phyloP scores from a whole-genome alignment of 2,113 vertebrate genomes.

The Panthera leo region DNA sequence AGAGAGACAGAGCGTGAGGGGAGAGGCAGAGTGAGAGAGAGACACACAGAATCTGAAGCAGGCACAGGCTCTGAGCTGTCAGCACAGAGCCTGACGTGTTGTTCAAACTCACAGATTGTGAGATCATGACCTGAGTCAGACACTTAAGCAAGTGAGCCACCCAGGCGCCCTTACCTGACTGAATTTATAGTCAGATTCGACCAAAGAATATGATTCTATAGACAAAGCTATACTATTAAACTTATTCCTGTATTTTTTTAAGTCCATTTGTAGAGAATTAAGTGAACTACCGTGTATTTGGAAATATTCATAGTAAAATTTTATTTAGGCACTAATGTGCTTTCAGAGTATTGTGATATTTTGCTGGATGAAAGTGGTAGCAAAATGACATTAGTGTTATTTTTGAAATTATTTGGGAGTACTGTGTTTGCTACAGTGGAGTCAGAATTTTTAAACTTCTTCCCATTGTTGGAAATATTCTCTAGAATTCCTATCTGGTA shows the following conservation, averaged over 20 bases:
- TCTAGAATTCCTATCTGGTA: background rate
- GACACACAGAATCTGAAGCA: too few relatives aligned
- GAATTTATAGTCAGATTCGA: background rate
- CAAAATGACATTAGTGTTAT: background rate
- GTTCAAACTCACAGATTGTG: too few relatives aligned
- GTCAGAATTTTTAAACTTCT: background rate
- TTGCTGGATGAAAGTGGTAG: slow-evolving; percentile 22
- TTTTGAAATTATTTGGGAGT: slow-evolving; percentile 8
- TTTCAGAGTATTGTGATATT: background rate
- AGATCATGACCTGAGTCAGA: too few relatives aligned
- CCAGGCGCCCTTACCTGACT: background rate
- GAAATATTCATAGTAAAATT: background rate
- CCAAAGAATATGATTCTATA: background rate
- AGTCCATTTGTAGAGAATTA: background rate
- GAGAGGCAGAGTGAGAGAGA: too few relatives aligned
- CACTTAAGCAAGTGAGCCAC: too few relatives aligned
- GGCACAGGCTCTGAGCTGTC: too few relatives aligned
- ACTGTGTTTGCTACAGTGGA: background rate
- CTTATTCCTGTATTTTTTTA: background rate
- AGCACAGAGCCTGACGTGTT: too few relatives aligned
- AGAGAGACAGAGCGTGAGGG: too few relatives aligned
- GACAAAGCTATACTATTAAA: background rate
- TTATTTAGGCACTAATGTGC: background rate
- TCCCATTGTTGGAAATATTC: slow-evolving; percentile 2
- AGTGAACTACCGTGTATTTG: background rate